These are phyloP conservation scores for Heliornis fulica DNA, from an alignment of 2,113 vertebrate species.

Conservation along the genomic window DNA sequence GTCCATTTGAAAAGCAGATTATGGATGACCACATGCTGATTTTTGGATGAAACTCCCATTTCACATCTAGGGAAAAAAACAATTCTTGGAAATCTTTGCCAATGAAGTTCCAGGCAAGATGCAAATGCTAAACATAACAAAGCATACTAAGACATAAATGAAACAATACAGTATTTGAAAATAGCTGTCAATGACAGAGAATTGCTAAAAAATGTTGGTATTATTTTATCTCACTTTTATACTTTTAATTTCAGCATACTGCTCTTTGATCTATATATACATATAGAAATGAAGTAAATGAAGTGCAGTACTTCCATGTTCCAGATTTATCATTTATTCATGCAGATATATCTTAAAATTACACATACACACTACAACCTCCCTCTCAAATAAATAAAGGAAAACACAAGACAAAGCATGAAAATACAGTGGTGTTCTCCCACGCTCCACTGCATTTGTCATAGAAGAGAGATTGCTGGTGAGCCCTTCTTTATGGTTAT, in stretches of 20 bases:
- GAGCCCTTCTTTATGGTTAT: background rate
- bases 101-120: background rate
- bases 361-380: background rate
- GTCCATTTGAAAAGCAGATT: background rate
- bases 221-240: too few species aligned
- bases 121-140: background rate
- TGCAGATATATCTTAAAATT: background rate
- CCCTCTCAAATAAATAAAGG: background rate
- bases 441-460: background rate
- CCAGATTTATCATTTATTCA: background rate
- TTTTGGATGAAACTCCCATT: background rate
- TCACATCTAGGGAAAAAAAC: background rate
- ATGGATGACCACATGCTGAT: background rate
- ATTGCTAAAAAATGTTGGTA: background rate
- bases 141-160: background rate
- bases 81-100: background rate
- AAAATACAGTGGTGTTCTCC: background rate
- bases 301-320: background rate
- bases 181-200: background rate
- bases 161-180: background rate
- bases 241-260: background rate
- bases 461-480: background rate
- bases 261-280: background rate
- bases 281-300: too few species aligned
- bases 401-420: background rate